Evolutionary conservation across 2,888 invertebrate species (phyloP), one percentile per base, ranked within the genome.

Genomic region (Xestia rhomboidea): DNA sequence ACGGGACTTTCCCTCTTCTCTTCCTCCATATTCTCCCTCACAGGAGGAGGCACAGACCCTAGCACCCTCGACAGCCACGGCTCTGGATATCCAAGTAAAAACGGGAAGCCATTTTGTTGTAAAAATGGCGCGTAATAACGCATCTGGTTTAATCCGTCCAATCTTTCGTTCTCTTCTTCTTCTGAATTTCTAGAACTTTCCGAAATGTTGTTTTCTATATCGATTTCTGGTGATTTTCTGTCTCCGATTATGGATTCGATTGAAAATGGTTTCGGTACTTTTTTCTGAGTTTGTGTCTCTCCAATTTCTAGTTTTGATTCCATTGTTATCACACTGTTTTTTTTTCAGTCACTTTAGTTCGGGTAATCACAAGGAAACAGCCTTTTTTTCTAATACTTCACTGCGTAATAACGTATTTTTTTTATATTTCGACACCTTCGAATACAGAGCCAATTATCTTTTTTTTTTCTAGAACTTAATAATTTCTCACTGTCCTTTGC

Each of bases 171-270:
- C 0, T 96, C 95, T 15, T 96, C 96, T 0, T 96, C 96, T 67
- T 96, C 96, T 1, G 96, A 96, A 68, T 93, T 93, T 89, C 95
- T 94, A 80, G 96, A 95, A 88, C 88, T 90, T 83, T 96, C 96
- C 2, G 95, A 95, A 27, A 94, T 83, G 82, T 95, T 95, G 73
- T 95, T 96, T 76, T 96, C 96, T 88, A 96, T 95, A 79, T 96
- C 96, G 57, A 96, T 96, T 81, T 96, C 96, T 2, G 96, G 96
- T 62, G 96, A 96, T 93, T 96, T 96, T 84, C 96, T 90, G 21
- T 94, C 93, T 0, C 97, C 97, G 38, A 97, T 97, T 44, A 97
- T 89, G 1, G 97, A 97, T 92, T 97, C 97, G 67, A 97, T 97
- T 1, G 97, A 97, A 91, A 97, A 97, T 1, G 97, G 97, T 87